phyloP scores from a whole-genome alignment of 2,797 vertebrate genomes.

The Gila robusta region DNA sequence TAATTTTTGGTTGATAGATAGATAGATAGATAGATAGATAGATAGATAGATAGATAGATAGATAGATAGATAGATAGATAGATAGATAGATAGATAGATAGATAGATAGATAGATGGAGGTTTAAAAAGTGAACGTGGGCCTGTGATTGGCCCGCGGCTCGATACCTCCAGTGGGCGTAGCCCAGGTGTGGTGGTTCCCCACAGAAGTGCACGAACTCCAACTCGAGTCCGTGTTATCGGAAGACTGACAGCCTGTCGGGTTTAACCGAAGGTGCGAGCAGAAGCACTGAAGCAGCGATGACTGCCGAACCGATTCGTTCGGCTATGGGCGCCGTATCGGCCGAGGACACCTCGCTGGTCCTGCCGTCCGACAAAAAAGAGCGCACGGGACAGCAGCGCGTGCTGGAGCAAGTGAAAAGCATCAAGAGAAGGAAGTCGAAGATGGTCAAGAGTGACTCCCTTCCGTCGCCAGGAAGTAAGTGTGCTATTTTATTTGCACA shows the following conservation, averaged over 20 bases:
- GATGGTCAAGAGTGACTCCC: constrained; percentile 48
- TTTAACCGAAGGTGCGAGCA: not conserved
- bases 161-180: not conserved
- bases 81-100: not conserved
- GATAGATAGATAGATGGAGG: not conserved
- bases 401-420: constrained; percentile 76
- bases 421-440: constrained; percentile 77
- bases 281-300: constrained; percentile 39
- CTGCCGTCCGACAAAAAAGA: constrained; percentile 73
- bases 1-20: not conserved
- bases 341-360: constrained; percentile 80
- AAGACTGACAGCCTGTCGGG: not conserved
- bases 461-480: constrained; percentile 68
- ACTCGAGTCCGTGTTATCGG: no score
- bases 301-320: constrained; percentile 74
- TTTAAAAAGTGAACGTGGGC: not conserved
- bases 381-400: constrained; percentile 73
- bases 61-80: not conserved
- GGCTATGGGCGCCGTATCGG: constrained; percentile 32
- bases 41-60: not conserved
- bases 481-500: not conserved
- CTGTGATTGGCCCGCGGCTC: not conserved
- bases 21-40: not conserved
- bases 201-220: not conserved
- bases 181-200: not conserved